Evolutionary conservation across 2,797 vertebrate species (phyloP), one percentile per base, ranked within the genome.

Genomic region (Galago senegalensis): DNA sequence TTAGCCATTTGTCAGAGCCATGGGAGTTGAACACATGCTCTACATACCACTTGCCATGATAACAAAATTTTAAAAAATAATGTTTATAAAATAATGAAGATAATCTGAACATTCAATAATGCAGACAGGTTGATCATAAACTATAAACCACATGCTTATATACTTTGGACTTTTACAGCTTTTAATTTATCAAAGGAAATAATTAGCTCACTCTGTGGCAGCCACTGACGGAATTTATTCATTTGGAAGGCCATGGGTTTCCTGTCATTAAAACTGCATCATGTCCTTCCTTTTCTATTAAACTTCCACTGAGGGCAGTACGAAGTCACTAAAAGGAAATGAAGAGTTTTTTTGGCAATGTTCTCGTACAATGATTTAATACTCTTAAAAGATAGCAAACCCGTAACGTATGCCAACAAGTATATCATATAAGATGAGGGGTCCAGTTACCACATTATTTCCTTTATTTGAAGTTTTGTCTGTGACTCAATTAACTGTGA

Each of bases 151-250:
- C 97, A 98, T 97, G 97, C 94, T 98, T 97, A 98, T 98, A 98
- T 98, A 97, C 98, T 98, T 98, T 98, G 93, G 98, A 98, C 97
- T 99, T 99, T 99, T 99, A 99, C 95, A 91, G 98, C 98, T 98
- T 98, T 99, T 98, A 98, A 99, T 99, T 99, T 99, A 99, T 99
- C 99, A 99, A 99, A 99, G 99, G 99, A 99, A 99, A 99, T 99
- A 99, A 99, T 99, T 99, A 99, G 99, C 99, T 98, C 98, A 98
- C 98, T 99, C 98, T 98, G 98, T 99, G 98, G 98, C 99, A 99
- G 98, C 96, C 98, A 98, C 98, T 98, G 98, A 99, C 99, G 98
- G 99, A 99, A 99, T 99, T 99, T 99, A 99, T 99, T 99, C 99
- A 99, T 99, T 99, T 99, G 99, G 98, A 99, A 99, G 93, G 98